A percentile compares a stretch with the other conserved stretches of the same genome.
phyloP scores from a whole-genome alignment of 2,797 vertebrate genomes.

The Remorina albescens region DNA sequence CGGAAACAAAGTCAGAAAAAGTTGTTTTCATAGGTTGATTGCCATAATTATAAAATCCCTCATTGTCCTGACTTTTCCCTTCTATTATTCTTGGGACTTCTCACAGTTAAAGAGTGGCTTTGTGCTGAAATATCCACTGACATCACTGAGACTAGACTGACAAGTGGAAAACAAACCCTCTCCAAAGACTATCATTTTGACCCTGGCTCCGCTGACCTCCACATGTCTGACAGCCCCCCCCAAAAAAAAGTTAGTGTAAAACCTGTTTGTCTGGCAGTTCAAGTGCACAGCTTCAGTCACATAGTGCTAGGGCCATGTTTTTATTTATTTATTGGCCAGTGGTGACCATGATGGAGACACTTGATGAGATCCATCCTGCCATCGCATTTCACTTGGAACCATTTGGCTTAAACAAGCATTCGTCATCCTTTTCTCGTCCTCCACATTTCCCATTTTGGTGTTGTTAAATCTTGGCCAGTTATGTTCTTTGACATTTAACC shows the following conservation, averaged over 20 bases:
- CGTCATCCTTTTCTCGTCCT: constrained; percentile 55
- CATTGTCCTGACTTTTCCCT: constrained; percentile 10
- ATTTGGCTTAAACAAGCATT: constrained; percentile 76
- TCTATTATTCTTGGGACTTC: constrained; percentile 38
- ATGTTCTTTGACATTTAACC: constrained; percentile 31
- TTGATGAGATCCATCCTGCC: constrained; percentile 74
- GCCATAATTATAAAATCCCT: constrained; percentile 34
- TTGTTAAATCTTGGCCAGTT: constrained; percentile 39
- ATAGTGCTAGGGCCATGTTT: constrained; percentile 80
- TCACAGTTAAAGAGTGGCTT: constrained; percentile 27
- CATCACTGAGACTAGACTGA: constrained; percentile 46
- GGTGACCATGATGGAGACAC: constrained; percentile 74
- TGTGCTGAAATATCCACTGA: constrained; percentile 30
- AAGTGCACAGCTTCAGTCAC: constrained; percentile 35
- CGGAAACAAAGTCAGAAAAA: not conserved
- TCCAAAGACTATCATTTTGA: constrained; percentile 34
- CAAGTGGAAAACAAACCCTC: constrained; percentile 55
- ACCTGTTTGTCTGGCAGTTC: constrained; percentile 44
- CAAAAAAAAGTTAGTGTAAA: constrained; percentile 40
- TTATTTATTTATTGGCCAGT: constrained; percentile 79
- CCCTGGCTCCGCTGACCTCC: constrained; percentile 27
- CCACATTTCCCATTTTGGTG: constrained; percentile 44
- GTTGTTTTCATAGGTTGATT: constrained; percentile 14
- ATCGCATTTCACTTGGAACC: constrained; percentile 77
- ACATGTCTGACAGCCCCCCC: constrained; percentile 39